Evolutionary conservation across 2,888 invertebrate genomes (phyloP), one percentile per base, ranked within the genome.

Genomic region (Xanthorhoe designata): DNA sequence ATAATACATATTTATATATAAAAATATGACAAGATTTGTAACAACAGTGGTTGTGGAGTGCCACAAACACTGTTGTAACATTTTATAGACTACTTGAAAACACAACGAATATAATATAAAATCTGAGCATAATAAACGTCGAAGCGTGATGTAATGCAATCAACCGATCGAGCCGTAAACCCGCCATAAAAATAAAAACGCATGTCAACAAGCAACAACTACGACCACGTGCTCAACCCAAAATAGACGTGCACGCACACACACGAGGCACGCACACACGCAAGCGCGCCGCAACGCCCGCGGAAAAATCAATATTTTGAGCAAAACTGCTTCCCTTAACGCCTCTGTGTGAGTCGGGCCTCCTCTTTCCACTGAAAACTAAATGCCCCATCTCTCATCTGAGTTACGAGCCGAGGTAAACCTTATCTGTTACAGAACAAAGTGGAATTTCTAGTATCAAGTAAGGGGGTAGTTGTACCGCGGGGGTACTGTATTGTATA

Each of bases 241-340:
- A 92, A 92, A 93, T 92, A 92, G 91, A 91, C 78, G 76, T 76
- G 71, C 82, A 84, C 86, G 76, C 87, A 86, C 86, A 87, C 84
- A 72, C 68, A 61, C 71, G 64, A 77, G 66, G 19, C 72, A 63
- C 72, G 66, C 75, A 69, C 75, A 78, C 77, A 62, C 70, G 62
- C 74, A 49, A 66, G 68, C 80, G 82, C 83, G 84, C 84, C 83
- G 83, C 86, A 78, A 82, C 80, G 81, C 88, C 85, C 84, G 88
- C 88, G 88, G 92, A 92, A 92, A 93, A 93, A 93, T 93, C 92
- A 92, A 93, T 93, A 93, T 92, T 93, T 92, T 91, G 90, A 93
- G 92, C 92, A 91, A 92, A 93, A 91, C 91, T 91, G 89, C 91
- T 92, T 92, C 92, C 92, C 90, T 87, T 85, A 87, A 76, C 82